Evolutionary conservation across 2,113 vertebrate species (phyloP), one percentile per base, ranked within the genome.

Genomic region (Telmatochromis sp.): DNA sequence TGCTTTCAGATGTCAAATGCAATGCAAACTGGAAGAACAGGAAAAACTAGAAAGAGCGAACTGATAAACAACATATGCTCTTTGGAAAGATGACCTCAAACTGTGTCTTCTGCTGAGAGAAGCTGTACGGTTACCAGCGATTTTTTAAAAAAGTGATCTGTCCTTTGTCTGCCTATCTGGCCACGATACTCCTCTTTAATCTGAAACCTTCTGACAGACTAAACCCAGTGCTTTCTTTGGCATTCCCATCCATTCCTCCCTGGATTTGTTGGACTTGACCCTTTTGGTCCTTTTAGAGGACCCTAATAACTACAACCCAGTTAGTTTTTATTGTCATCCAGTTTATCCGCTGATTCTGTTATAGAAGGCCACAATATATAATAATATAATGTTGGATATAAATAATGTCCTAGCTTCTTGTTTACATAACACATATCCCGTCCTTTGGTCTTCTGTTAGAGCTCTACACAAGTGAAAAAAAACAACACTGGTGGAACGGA

Each of bases 1-100:
- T 90, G 81, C 82, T 88, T 88, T 92, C 85, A 92, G 70, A 89
- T 89, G 87, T 87, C 85, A 80, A 81, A 85, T 91, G 85, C 84
- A 88, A 88, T 90, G 53, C 53, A 86, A 68, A 87, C 12, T 63
- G 57, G 89, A 82, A 89, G 40, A 63, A 82, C 80, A 55, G 63
- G 45, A 82, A 82, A 68, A 79, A 83, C 33, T 49, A 80, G 84
- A 54, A 85, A 85, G 81, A 81, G 37, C 55, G 17, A 28, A 40
- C 28, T 85, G 84, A 89, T 90, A 88, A 92, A 91, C 90, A 92
- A 92, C 88, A 90, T 58, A 53, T 35, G 60, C 13, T 82, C 42
- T 85, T 63, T 33, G 73, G 60, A 86, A 78, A 83, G 58, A 75
- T 55, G 80, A 68, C n/a, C 47, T 84, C 45, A 75, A 70, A 55